A percentile compares a stretch with the other conserved stretches of the same genome.
These are phyloP conservation scores for Rhabditoides inermis DNA, from an alignment of 2,888 invertebrate genomes.

Conservation along the genomic window DNA sequence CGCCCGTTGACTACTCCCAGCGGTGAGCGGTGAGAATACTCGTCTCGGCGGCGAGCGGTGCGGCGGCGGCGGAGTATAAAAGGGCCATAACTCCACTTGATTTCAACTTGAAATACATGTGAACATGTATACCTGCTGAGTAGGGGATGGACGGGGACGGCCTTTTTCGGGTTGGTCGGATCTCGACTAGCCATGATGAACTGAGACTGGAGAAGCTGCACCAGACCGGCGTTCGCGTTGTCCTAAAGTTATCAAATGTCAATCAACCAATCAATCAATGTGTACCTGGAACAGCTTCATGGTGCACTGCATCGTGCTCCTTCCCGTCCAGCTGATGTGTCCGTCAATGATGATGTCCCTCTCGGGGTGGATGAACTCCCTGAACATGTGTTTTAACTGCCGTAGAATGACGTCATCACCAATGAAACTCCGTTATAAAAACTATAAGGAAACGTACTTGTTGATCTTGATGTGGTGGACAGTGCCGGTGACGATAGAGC, in stretches of 20 bases:
- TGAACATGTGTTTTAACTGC: neutral
- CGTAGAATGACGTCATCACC: neutral
- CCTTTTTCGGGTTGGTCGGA: slow-evolving; percentile 12
- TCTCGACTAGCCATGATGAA: slow-evolving; percentile 62
- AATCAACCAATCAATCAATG: too few species aligned
- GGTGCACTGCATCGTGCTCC: slow-evolving; percentile 66
- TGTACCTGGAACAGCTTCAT: slow-evolving; percentile 65
- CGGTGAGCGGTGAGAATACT: too few species aligned
- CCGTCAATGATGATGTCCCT: slow-evolving; percentile 67
- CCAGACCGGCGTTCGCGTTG: slow-evolving; percentile 21
- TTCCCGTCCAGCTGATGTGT: slow-evolving; percentile 69
- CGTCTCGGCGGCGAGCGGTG: too few species aligned
- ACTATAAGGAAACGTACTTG: slow-evolving; percentile 32
- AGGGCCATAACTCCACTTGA: too few species aligned
- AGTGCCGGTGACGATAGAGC: slow-evolving; percentile 65
- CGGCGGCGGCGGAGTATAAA: too few species aligned
- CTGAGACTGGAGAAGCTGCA: slow-evolving; percentile 59
- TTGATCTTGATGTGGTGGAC: slow-evolving; percentile 64
- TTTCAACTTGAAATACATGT: too few species aligned
- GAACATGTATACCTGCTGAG: too few species aligned
- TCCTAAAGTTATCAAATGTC: too few species aligned
- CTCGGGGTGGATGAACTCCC: slow-evolving; percentile 17
- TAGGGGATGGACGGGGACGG: slow-evolving; percentile 24
- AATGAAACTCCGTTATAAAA: neutral
- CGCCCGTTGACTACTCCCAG: too few species aligned